Conservation (phyloP, 2,888 invertebrate genomes). For the Drosophila multiciliata region DNA sequence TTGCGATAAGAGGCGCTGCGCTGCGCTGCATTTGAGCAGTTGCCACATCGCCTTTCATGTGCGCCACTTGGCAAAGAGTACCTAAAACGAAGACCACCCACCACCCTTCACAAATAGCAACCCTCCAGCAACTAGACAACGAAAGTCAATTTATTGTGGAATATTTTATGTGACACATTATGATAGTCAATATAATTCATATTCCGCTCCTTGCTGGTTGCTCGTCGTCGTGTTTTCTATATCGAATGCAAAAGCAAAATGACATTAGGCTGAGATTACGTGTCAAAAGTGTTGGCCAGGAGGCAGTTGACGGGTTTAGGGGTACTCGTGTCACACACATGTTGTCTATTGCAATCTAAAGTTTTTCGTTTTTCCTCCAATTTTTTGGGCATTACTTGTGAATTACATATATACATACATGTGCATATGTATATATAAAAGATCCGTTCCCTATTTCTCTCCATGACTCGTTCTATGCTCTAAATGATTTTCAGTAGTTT, state of each 20-base stretch:
- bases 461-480: conserved; percentile 43
- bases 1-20: conserved; percentile 62
- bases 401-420: neutral
- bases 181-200: conserved; percentile 77
- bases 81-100: conserved; percentile 21
- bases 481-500: conserved; percentile 63
- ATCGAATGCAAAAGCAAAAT: conserved; percentile 18
- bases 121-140: conserved; percentile 35
- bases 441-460: neutral
- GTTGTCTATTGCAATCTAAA: conserved; percentile 64
- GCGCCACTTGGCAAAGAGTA: conserved; percentile 68
- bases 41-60: conserved; percentile 67
- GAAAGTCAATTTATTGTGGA: conserved; percentile 78
- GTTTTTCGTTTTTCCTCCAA: conserved; percentile 56
- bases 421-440: conserved; percentile 3
- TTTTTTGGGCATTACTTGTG: conserved; percentile 49
- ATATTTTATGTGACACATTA: conserved; percentile 80
- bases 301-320: neutral
- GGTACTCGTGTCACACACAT: conserved; percentile 31
- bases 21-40: conserved; percentile 38
- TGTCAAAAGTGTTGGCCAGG: neutral
- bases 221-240: conserved; percentile 9
- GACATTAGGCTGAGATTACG: conserved; percentile 26
- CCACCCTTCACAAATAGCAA: neutral
- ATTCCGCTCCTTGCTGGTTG: conserved; percentile 18